phyloP scores from a whole-genome alignment of 2,797 vertebrate species.

The Acrocephalus scirpaceus region DNA sequence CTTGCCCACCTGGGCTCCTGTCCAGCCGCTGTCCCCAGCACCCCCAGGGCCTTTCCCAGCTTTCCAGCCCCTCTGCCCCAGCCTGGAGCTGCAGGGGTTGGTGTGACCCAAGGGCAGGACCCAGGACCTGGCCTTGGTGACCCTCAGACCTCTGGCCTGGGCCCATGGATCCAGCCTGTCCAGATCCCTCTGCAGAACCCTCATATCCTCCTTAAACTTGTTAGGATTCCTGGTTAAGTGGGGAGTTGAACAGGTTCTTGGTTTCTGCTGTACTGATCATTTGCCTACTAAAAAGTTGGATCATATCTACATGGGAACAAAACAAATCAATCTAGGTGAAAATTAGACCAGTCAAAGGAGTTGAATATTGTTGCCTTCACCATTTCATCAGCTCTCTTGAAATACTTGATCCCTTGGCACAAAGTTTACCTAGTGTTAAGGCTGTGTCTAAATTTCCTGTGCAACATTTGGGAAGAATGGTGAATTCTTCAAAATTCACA shows the following conservation, averaged over 20 bases:
- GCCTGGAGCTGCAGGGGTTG: neutral
- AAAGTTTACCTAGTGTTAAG: neutral
- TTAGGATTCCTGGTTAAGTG: neutral
- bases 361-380: neutral
- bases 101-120: neutral
- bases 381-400: neutral
- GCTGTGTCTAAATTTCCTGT: neutral
- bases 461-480: neutral
- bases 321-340: neutral
- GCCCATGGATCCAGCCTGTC: neutral
- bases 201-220: neutral
- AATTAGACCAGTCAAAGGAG: neutral
- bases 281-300: neutral
- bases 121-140: fast-evolving
- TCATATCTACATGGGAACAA: neutral
- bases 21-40: neutral
- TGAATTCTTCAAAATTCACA: neutral
- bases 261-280: neutral
- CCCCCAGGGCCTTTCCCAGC: neutral
- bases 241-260: neutral
- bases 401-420: neutral
- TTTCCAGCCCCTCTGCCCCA: neutral
- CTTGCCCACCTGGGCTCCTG: neutral
- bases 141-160: fast-evolving
- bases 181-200: neutral